A percentile compares a stretch with the other conserved stretches of the same genome.
Evolutionary conservation across 2,888 invertebrate genomes (phyloP).

Genomic region (Phaedon cochleariae): DNA sequence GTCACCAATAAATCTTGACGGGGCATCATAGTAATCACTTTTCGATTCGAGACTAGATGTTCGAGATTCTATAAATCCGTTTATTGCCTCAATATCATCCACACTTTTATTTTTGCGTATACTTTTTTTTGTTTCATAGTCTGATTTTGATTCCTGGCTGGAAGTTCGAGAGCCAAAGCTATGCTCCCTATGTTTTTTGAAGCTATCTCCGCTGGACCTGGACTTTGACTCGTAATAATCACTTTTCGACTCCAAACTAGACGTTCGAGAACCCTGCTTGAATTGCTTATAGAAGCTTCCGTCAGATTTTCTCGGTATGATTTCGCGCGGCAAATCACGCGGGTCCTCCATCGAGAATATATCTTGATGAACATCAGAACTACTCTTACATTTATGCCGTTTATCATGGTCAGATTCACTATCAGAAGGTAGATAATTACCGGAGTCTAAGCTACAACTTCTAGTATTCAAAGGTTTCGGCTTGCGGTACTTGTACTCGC

Average conservation of each 20-base stretch:
- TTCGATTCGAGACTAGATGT: slow-evolving; percentile 76
- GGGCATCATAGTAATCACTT: slow-evolving; percentile 69
- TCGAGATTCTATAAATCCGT: slow-evolving; percentile 66
- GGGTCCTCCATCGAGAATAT: slow-evolving; percentile 83
- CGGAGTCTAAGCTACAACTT: slow-evolving; percentile 79
- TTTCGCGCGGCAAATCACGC: slow-evolving; percentile 76
- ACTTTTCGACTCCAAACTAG: slow-evolving; percentile 70
- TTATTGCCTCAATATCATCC: slow-evolving; percentile 49
- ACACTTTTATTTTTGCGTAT: slow-evolving; percentile 50
- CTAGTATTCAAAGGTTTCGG: slow-evolving; percentile 61
- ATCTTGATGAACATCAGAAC: slow-evolving; percentile 75
- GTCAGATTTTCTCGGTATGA: slow-evolving; percentile 76
- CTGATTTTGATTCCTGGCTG: slow-evolving; percentile 73
- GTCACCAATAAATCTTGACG: slow-evolving; percentile 46
- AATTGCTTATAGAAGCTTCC: slow-evolving; percentile 78
- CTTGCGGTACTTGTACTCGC: slow-evolving; percentile 56
- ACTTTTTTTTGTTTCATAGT: slow-evolving; percentile 59
- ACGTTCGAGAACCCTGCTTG: slow-evolving; percentile 72
- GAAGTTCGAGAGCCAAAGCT: slow-evolving; percentile 68
- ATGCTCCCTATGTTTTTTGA: slow-evolving; percentile 62
- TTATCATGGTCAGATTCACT: slow-evolving; percentile 71
- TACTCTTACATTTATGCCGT: slow-evolving; percentile 72
- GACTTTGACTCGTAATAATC: slow-evolving; percentile 75
- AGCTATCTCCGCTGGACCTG: slow-evolving; percentile 68
- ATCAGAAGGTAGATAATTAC: slow-evolving; percentile 79